Base-by-base conservation (phyloP, 2,113 vertebrate genomes). In the Strigops habroptila region DNA sequence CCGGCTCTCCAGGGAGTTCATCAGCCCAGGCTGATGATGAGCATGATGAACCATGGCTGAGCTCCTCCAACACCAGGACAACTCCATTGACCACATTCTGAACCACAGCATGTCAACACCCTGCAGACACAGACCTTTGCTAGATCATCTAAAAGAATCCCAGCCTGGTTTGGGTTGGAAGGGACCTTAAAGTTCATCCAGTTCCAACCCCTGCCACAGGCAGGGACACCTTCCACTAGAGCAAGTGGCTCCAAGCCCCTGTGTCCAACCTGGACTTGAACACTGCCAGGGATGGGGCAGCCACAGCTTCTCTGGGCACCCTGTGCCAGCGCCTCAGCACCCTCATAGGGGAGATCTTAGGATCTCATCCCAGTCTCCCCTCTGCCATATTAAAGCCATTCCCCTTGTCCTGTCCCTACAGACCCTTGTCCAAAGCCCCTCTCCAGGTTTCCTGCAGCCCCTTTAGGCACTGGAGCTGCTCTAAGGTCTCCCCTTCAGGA, bases 11-110 rank as follows among this genome's bases (percentile, higher is more conserved):
- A 21, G 8, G 48, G 27, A 70, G 24, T 21, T 8, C 18, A 39
- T 21, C 41, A 71, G 28, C 43, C 14, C 2, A 5, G 27, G 43
- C 7, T 85, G 18, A 64, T 1, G 6, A 48, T 1, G 4, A 62
- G 30, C 4, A 35, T 0, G 4, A 18, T 13, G 35, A 83, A 70
- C 18, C 19, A 53, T 1, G 0, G 0, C 12, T 3, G 30, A 51
- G 43, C 48, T 73, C 6, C 60, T 78, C 52, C 46, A 85, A 25
- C 1, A 14, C 14, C 5, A 0, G 41, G 14, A 77, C 44, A 80
- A 30, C 37, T 78, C 43, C 18, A 51, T 10, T 33, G 9, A 49
- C 62, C 15, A 81, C 14, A 33, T 76, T 6, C 51, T 27, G 28
- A 63, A 31, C 31, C 63, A 33, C 23, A 7, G 43, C 1, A 24